Evolutionary conservation across 2,113 vertebrate species (phyloP), one percentile per base, ranked within the genome.

Genomic region (Potamarius usumacintae): DNA sequence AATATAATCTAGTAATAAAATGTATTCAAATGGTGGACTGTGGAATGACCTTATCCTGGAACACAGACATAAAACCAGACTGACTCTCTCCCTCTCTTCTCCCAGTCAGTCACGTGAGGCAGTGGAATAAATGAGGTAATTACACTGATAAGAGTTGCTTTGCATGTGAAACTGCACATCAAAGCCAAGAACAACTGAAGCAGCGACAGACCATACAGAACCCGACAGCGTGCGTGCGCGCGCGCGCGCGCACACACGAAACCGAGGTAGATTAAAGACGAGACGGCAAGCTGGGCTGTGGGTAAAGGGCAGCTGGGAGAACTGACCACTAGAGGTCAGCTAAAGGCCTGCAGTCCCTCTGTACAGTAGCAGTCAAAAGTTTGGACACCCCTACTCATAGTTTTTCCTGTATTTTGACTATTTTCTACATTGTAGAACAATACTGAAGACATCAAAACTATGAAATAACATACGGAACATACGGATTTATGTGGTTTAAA

Each of bases 301-400:
- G 18, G 25, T 14, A 20, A 50, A 42, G 18, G 25, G 22, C 55
- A 7, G 17, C 18, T 58, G 50, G 53, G 15, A 53, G 76, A 80
- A 69, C 0, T 80, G 62, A 48, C 76, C 85, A 86, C 85, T 86
- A 86, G 85, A 81, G 42, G 85, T 86, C 85, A 86, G 85, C 52
- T 78, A 79, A 79, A 67, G n/a, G 78, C n/a, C 27, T 80, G 34
- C 77, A 30, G 6, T 11, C 53, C n/a, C 9, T 10, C 22, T 15
- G 11, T 53, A 53, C 76, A 78, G 20, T 25, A 11, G 12, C 8
- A 50, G 18, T 50, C 2, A 22, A 3, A 9, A 53, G 25, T 55
- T 77, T 4, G n/a, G 22, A 77, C 71, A 12, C 55, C 11, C 14
- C 10, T 2, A 12, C 14, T 4, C 42, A 42, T 1, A 34, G 34